Percentiles rank a stretch among this genome's conserved stretches.
phyloP scores from a whole-genome alignment of 2,113 vertebrate genomes.

The Gnathonemus echidnorhynchus region DNA sequence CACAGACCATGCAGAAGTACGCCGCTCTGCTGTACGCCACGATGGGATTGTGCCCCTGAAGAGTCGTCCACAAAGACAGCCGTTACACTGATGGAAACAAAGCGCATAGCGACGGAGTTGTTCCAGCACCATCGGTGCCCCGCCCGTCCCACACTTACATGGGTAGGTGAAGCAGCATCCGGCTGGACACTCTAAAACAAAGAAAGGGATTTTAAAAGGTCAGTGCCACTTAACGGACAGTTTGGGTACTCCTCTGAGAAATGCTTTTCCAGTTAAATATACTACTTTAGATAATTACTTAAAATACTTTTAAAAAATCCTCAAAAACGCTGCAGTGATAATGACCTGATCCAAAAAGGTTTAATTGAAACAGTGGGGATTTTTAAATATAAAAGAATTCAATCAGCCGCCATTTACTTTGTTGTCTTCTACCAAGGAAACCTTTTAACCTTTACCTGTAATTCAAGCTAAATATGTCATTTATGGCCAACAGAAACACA shows the following conservation, averaged over 20 bases:
- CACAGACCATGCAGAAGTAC: conserved; percentile 91
- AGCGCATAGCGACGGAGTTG: not conserved
- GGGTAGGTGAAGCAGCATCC: conserved; percentile 90
- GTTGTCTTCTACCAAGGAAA: not conserved
- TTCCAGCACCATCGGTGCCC: not conserved
- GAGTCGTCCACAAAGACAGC: conserved; percentile 28
- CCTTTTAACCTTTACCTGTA: not conserved
- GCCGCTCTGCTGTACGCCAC: conserved; percentile 89
- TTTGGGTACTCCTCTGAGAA: not conserved
- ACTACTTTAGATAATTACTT: too few species aligned
- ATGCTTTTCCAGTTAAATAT: not conserved
- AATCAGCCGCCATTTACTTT: not conserved
- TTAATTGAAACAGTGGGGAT: not conserved
- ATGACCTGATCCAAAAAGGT: not conserved
- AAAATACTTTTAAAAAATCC: not conserved
- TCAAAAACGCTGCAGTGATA: not conserved
- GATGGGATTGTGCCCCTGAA: conserved; percentile 90
- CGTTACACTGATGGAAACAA: not conserved
- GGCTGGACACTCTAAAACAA: conserved; percentile 85
- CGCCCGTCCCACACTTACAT: conserved; percentile 67
- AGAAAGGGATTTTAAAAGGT: conserved; percentile 11
- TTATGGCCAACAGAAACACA: not conserved
- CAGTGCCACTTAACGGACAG: not conserved
- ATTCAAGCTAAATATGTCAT: not conserved
- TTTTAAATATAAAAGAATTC: not conserved